Base-by-base conservation (phyloP, 2,113 vertebrate species). In the Xenus cinereus region DNA sequence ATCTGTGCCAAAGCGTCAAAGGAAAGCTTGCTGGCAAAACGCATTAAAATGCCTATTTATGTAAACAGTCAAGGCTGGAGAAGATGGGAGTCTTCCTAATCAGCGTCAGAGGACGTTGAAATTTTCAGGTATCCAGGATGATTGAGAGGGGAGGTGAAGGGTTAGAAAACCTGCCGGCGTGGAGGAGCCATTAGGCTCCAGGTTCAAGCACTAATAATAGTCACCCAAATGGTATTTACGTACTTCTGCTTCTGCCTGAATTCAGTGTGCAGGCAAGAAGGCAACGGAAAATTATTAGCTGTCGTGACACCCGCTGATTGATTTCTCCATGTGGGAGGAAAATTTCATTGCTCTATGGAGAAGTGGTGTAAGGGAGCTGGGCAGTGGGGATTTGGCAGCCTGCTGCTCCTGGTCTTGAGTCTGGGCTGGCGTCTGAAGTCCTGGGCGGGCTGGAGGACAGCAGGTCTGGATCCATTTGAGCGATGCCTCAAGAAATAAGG, bases 1-100 rank as follows among this genome's bases (percentile, higher is more conserved):
- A 95, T 90, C 95, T 97, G 95, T 90, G 83, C 87, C 93, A 94
- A 75, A 48, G 91, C 20, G 13, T 94, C 75, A 76, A 59, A 93
- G 76, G 84, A 85, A 93, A 90, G 62, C 85, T 85, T 48, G 69
- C 95, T 96, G 96, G 91, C 54, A 93, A 91, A 97, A 90, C 62
- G 91, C 80, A 78, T 96, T 91, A 80, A 84, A 84, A 30, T 17
- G 33, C 88, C 67, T 83, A 30, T 87, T 94, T 92, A 85, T 74
- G 90, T 90, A 95, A 94, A 95, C 83, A 93, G 76, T 53, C 5
- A 6, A 45, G 60, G 73, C 60, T 80, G 7, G 45, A 84, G 83
- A 87, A 82, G 77, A 50, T 35, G 46, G 57, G 33, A 73, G 57
- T 37, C 39, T 8, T 80, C 77, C 19, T 89, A 78, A 84, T 84